Evolutionary conservation across 2,888 invertebrate species (phyloP), one percentile per base, ranked within the genome.

Genomic region (Harpagoxenus sublaevis): DNA sequence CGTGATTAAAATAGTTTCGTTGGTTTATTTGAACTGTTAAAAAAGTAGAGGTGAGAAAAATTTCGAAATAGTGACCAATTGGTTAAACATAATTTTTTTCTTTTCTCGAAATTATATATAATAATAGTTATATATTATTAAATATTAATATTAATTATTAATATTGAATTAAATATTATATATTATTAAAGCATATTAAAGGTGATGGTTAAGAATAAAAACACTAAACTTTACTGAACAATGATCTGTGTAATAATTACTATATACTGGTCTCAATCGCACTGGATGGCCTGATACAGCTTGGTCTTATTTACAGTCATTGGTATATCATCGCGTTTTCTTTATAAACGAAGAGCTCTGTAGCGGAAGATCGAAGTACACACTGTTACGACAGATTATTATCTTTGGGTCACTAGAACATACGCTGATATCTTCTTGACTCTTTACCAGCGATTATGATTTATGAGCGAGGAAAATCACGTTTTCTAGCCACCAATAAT

Each of bases 371-470:
- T 83, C 83, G 51, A 83, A 83, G 81, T 68, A n/a, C 78, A 39
- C 12, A 42, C 66, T 66, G 60, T 83, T 62, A n/a, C 28, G 42
- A 81, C 51, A 83, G 66, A 83, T 83, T 83, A 62, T 79, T 83
- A 83, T 83, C 81, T 48, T 31, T 8, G 4, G 83, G 83, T 81
- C 81, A 83, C 42, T 68, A 66, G 81, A 18, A 83, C 81, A 23
- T 23, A 28, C 55, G 45, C 23, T 28, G 18, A 28, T 65, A 23
- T 68, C 57, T 62, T 68, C 28, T 66, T 48, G 48, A 66, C 42
- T 48, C 4, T 68, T 31, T n/a, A 9, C 3, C 42, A 73, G 31
- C 45, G 35, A 39, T 71, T 48, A 71, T 39, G 3, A 70, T 39
- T 71, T 48, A 71, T 39, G 3, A 70, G 4, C 15, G 18, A 12